These are phyloP conservation scores for Brachionus manjavacas DNA, from an alignment of 1,140 invertebrate species.

Conservation along the genomic window DNA sequence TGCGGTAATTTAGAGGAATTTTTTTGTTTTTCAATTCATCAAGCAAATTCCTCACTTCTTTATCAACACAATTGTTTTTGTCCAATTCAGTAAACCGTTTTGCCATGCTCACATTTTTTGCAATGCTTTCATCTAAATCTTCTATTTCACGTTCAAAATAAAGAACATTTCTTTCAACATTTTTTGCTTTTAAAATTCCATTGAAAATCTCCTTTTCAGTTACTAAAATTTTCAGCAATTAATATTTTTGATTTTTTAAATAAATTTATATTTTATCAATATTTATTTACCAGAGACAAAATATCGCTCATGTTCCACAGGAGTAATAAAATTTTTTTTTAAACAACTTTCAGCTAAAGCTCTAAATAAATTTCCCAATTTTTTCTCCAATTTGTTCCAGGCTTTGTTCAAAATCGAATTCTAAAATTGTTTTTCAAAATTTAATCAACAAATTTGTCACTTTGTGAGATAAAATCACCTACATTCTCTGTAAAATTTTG, in stretches of 20 bases:
- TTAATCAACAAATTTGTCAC: too few species aligned
- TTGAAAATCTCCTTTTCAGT: slow-evolving; percentile 41
- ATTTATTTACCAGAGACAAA: not conserved
- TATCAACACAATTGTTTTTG: not conserved
- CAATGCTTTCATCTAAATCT: slow-evolving; percentile 7
- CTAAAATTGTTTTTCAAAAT: too few species aligned
- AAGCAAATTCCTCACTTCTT: not conserved
- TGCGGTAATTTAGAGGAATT: slow-evolving; percentile 12
- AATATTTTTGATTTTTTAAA: not conserved
- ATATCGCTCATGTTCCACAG: not conserved
- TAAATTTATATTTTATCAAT: not conserved
- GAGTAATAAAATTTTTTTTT: not conserved
- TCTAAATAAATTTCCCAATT: slow-evolving; percentile 27
- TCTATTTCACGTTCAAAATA: slow-evolving; percentile 35
- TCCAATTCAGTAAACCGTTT: slow-evolving; percentile 50
- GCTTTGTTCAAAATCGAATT: not conserved
- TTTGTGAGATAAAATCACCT: too few species aligned
- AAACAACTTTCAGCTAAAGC: slow-evolving; percentile 13
- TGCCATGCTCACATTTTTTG: slow-evolving; percentile 58
- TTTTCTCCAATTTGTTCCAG: not conserved
- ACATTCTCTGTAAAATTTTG: not conserved
- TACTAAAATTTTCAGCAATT: not conserved
- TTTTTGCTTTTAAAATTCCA: slow-evolving; percentile 21
- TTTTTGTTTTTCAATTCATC: slow-evolving; percentile 41
- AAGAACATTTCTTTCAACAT: not conserved